Percentiles rank a stretch among this genome's conserved stretches.
Evolutionary conservation across 2,113 vertebrate species (phyloP).

Genomic region (Vulpes vulpes): DNA sequence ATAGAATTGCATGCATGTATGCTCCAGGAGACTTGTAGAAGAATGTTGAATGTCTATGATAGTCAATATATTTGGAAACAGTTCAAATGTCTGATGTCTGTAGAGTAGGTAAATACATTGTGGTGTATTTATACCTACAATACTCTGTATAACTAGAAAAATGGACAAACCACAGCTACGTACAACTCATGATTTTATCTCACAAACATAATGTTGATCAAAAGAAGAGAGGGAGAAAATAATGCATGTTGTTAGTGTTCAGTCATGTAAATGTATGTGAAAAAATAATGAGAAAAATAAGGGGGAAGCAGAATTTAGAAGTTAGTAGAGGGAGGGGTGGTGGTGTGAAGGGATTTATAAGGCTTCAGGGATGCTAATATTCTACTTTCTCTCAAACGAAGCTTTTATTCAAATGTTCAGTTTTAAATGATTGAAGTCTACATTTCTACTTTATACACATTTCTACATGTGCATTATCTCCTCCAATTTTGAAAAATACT

Average conservation of each 20-base stretch:
- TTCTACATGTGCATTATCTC: not conserved
- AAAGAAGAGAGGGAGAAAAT: not conserved
- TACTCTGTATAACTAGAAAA: not conserved
- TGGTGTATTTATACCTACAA: not conserved
- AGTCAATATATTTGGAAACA: not conserved
- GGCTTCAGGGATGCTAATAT: not conserved
- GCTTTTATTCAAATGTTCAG: not conserved
- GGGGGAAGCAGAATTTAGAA: not conserved
- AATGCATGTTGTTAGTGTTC: not conserved
- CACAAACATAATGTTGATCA: not conserved
- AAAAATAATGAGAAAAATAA: slow-evolving; percentile 27
- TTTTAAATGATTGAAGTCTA: not conserved
- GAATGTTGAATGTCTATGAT: not conserved
- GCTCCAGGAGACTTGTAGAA: not conserved
- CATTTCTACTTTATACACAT: not conserved
- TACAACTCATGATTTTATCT: not conserved
- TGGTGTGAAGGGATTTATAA: not conserved
- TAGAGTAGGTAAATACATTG: not conserved
- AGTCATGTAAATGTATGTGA: not conserved
- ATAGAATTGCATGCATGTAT: not conserved
- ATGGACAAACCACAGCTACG: not conserved
- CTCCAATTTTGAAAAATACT: not conserved
- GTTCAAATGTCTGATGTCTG: not conserved
- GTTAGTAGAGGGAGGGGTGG: not conserved
- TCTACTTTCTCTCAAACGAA: not conserved